Evolutionary conservation across 2,113 vertebrate species (phyloP).

Genomic region (Lasiurus borealis): DNA sequence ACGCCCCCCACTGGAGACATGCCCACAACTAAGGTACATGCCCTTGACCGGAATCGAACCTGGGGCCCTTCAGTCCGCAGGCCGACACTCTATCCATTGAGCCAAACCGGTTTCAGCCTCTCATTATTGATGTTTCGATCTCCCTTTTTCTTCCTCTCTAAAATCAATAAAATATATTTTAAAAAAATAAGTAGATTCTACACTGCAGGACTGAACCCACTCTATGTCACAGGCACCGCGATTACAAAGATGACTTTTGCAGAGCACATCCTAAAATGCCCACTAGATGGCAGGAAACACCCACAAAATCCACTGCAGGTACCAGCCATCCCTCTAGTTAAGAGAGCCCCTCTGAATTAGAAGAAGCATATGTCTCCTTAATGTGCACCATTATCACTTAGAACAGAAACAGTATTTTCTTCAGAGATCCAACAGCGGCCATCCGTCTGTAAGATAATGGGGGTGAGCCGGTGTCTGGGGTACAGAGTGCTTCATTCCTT

Average conservation of each 20-base stretch:
- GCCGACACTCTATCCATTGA: no score
- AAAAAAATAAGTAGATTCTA: background rate
- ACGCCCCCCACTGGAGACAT: no score
- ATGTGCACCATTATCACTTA: background rate
- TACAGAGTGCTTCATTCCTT: background rate
- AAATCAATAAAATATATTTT: no score
- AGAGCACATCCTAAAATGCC: background rate
- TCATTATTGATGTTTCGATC: no score
- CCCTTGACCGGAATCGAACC: no score
- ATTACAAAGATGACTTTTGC: background rate
- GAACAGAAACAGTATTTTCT: background rate
- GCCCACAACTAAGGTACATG: no score
- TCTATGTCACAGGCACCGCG: background rate
- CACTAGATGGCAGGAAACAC: conserved; percentile 74
- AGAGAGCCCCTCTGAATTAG: background rate
- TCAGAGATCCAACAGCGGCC: background rate
- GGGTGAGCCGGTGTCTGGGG: background rate
- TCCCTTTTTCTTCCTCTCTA: no score
- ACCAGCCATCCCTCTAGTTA: background rate
- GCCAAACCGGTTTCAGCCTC: no score
- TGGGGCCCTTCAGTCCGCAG: no score
- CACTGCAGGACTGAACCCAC: background rate
- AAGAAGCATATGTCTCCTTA: background rate
- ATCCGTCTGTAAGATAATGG: background rate
- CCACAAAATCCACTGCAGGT: background rate